phyloP scores from a whole-genome alignment of 2,888 invertebrate genomes.

The Anodontia alba region DNA sequence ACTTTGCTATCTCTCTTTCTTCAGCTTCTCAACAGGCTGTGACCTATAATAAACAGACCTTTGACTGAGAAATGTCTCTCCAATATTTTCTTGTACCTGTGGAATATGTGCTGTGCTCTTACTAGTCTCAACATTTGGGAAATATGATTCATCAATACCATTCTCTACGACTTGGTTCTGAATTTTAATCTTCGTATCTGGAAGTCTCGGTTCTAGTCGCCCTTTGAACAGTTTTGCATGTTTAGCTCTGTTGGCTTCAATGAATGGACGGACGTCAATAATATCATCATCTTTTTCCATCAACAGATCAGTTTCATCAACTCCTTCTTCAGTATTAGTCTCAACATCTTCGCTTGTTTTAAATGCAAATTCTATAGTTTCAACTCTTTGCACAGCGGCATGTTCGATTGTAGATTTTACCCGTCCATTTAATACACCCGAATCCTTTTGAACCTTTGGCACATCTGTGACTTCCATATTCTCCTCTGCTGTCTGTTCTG shows the following conservation, averaged over 20 bases:
- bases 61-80: neutral
- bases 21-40: neutral
- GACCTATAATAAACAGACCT: slow-evolving; percentile 19
- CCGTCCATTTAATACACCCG: neutral
- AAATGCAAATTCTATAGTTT: slow-evolving; percentile 12
- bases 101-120: neutral
- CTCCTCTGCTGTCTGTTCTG: neutral
- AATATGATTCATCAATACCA: neutral
- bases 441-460: slow-evolving; percentile 31
- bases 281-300: slow-evolving; percentile 34
- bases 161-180: neutral
- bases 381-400: neutral
- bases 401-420: slow-evolving; percentile 2
- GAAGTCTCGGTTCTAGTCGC: neutral
- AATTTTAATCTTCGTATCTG: neutral
- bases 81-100: neutral
- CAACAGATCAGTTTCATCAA: slow-evolving; percentile 53
- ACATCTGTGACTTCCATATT: neutral
- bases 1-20: neutral
- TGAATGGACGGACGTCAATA: slow-evolving; percentile 56
- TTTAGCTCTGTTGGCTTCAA: slow-evolving; percentile 52
- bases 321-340: neutral
- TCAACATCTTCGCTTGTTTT: slow-evolving; percentile 8
- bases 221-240: slow-evolving; percentile 20
- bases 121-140: neutral